Evolutionary conservation across 2,888 invertebrate genomes (phyloP), one percentile per base, ranked within the genome.

Genomic region (Morpho helenor): DNA sequence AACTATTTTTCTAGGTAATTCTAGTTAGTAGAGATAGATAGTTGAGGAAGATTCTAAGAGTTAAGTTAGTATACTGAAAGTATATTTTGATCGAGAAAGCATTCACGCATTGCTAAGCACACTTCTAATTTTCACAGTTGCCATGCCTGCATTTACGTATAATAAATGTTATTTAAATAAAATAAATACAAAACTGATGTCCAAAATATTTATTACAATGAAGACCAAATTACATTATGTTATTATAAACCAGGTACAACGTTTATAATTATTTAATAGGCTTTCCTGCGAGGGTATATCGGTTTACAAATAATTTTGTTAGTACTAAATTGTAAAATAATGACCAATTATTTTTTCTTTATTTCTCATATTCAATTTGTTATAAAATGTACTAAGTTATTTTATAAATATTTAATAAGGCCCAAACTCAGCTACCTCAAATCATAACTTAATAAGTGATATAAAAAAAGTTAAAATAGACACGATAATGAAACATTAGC

Each of bases 241-340:
- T 83, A 85, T 85, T 85, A 84, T 81, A 84, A 82, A 86, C 86
- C 91, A 91, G 91, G 90, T 91, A 91, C 91, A 87, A 74, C 76
- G 81, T 85, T 84, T 84, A 82, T 80, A 82, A 82, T 79, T 76
- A 70, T 70, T 76, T 68, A 73, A 72, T 71, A 69, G 69, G 65
- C 65, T 71, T 71, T 73, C 68, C 71, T 74, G 77, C 66, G 72
- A 74, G 75, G 75, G 73, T 67, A 72, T 61, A 49, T 52, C 49
- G 54, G 56, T 59, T 55, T 48, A 43, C 40, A 40, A 39, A 47
- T 8, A 23, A 7, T 57, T 40, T 42, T 59, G 51, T 60, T 56
- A 56, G 51, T 59, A 57, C 5, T 49, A 50, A 51, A 53, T 44
- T 2, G 52, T 57, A 56, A 56, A 59, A 55, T 52, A 60, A 59